These are phyloP conservation scores for Ormia ochracea DNA, from an alignment of 2,888 invertebrate genomes.

Conservation along the genomic window DNA sequence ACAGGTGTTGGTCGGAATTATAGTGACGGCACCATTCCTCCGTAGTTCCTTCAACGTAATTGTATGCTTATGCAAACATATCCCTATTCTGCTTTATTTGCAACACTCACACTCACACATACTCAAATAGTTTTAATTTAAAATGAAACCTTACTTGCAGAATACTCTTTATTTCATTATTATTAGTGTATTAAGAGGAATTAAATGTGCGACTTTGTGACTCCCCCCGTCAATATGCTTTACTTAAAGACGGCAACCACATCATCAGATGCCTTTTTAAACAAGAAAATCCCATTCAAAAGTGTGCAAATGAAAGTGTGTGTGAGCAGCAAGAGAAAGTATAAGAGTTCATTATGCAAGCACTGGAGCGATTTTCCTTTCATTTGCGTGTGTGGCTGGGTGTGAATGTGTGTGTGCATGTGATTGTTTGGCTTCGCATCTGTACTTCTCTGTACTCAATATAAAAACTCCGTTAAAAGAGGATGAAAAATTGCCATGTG, in stretches of 20 bases:
- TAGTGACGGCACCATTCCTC: neutral
- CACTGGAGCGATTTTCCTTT: too few relatives aligned
- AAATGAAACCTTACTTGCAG: neutral
- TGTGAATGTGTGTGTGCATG: too few relatives aligned
- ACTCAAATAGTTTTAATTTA: neutral
- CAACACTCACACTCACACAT: too few relatives aligned
- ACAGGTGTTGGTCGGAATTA: neutral
- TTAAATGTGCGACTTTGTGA: conserved; percentile 1
- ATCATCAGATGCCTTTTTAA: neutral
- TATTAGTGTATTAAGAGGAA: neutral
- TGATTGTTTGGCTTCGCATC: too few relatives aligned
- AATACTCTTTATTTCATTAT: neutral
- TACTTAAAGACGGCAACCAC: neutral
- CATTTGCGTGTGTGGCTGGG: too few relatives aligned
- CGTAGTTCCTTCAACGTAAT: neutral
- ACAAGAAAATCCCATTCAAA: neutral
- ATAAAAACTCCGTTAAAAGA: too few relatives aligned
- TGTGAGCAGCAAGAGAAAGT: too few relatives aligned
- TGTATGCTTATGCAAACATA: neutral
- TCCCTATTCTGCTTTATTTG: neutral
- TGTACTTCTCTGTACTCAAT: too few relatives aligned
- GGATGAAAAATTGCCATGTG: too few relatives aligned
- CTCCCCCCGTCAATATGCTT: neutral
- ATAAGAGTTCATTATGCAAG: too few relatives aligned
- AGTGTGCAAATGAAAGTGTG: neutral